Conservation (phyloP, 2,113 vertebrate genomes). For the Tachysurus vachellii region DNA sequence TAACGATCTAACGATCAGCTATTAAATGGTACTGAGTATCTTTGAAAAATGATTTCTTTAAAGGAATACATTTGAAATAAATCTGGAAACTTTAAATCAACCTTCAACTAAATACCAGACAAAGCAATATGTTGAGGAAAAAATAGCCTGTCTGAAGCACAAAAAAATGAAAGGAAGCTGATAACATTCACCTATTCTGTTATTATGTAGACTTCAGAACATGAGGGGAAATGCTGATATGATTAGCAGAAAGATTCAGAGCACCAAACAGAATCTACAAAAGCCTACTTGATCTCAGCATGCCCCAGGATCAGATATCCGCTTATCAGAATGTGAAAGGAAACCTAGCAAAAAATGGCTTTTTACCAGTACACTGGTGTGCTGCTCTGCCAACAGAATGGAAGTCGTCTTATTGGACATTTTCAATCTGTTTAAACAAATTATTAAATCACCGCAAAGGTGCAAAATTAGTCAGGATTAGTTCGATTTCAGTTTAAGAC, state of each 20-base stretch:
- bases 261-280: conserved; percentile 34
- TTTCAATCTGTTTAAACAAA: too few relatives aligned
- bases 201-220: conserved; percentile 3
- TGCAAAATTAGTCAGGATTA: too few relatives aligned
- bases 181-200: conserved; percentile 23
- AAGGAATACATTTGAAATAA: neutral
- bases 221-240: conserved; percentile 34
- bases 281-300: conserved; percentile 25
- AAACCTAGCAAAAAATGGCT: conserved; percentile 31
- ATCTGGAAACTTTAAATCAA: neutral
- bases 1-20: neutral
- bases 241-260: conserved; percentile 34
- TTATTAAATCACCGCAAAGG: too few relatives aligned
- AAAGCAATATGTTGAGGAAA: conserved; percentile 6
- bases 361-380: too few relatives aligned
- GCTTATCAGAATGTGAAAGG: conserved; percentile 36
- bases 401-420: too few relatives aligned
- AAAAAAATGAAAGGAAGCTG: conserved; percentile 29
- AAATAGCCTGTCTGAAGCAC: conserved; percentile 17
- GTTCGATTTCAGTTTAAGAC: too few relatives aligned
- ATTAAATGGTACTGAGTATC: neutral
- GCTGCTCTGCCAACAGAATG: too few relatives aligned
- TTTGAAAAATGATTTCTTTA: neutral
- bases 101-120: neutral
- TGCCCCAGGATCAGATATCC: conserved; percentile 26